Evolutionary conservation across 2,113 vertebrate species (phyloP).

Genomic region (Oplegnathus fasciatus): DNA sequence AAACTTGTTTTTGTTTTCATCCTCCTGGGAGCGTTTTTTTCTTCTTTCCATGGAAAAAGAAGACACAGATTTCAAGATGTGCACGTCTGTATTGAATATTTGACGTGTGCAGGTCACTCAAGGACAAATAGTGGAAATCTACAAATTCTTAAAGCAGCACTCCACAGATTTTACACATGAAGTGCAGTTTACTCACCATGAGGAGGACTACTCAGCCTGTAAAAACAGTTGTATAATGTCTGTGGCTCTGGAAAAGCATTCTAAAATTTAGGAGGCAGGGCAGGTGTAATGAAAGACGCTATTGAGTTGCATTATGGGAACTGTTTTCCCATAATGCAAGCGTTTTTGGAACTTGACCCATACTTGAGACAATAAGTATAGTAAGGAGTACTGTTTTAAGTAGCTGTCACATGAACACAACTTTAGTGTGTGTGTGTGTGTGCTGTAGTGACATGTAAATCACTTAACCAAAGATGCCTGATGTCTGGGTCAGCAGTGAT

Average conservation of each 20-base stretch:
- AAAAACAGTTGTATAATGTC: neutral
- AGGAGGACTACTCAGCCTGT: slow-evolving; percentile 1
- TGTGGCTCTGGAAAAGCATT: neutral
- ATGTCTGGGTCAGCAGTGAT: neutral
- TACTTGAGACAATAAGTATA: too few species aligned
- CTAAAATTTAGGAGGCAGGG: neutral
- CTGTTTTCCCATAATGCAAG: neutral
- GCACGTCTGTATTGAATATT: neutral
- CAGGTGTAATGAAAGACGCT: neutral
- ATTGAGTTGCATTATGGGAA: neutral
- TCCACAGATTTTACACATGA: neutral
- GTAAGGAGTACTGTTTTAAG: neutral
- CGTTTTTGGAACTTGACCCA: too few species aligned
- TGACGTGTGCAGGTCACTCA: neutral
- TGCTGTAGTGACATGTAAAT: neutral
- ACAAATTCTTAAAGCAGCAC: slow-evolving; percentile 4
- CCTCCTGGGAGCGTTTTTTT: neutral
- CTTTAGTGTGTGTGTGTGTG: neutral
- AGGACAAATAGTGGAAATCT: neutral
- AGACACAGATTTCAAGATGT: slow-evolving; percentile 7
- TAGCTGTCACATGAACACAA: too few species aligned
- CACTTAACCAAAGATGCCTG: neutral
- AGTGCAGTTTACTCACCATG: neutral
- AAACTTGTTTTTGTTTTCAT: slow-evolving; percentile 9
- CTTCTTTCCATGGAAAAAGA: slow-evolving; percentile 4